Conservation (phyloP, 2,113 vertebrate genomes). For the Myocastor coypus region DNA sequence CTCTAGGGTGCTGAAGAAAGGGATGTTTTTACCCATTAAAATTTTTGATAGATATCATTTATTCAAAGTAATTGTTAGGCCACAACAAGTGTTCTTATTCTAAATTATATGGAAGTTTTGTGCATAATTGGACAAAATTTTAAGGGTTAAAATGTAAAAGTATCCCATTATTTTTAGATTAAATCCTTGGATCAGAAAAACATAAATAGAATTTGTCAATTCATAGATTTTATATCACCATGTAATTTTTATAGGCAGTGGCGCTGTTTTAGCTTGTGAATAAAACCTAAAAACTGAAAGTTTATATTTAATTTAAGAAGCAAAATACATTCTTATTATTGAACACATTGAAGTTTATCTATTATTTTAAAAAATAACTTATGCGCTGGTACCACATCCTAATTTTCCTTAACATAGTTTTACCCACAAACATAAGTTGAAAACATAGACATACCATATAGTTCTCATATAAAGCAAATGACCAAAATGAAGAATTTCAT, state of each 20-base stretch:
- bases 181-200: constrained; percentile 50
- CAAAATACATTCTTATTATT: constrained; percentile 10
- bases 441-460: neutral
- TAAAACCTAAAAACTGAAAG: constrained; percentile 55
- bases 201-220: constrained; percentile 11
- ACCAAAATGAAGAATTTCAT: constrained; percentile 15
- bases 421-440: neutral
- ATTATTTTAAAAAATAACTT: constrained; percentile 33
- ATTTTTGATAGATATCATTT: constrained; percentile 59
- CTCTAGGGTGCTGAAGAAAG: neutral
- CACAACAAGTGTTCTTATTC: constrained; percentile 38
- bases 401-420: constrained; percentile 49
- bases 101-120: constrained; percentile 24
- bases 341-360: constrained; percentile 15
- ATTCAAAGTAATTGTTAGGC: constrained; percentile 53
- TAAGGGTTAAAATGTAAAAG: constrained; percentile 51
- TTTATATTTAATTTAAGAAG: constrained; percentile 58
- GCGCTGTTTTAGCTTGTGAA: constrained; percentile 58
- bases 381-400: constrained; percentile 25
- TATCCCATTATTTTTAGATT: constrained; percentile 49
- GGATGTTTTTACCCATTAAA: constrained; percentile 9
- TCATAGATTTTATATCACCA: constrained; percentile 23
- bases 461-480: constrained; percentile 38
- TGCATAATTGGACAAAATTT: constrained; percentile 28
- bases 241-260: constrained; percentile 32